These are phyloP conservation scores for Chrysocyon brachyurus DNA, from an alignment of 2,797 vertebrate genomes.

Conservation along the genomic window DNA sequence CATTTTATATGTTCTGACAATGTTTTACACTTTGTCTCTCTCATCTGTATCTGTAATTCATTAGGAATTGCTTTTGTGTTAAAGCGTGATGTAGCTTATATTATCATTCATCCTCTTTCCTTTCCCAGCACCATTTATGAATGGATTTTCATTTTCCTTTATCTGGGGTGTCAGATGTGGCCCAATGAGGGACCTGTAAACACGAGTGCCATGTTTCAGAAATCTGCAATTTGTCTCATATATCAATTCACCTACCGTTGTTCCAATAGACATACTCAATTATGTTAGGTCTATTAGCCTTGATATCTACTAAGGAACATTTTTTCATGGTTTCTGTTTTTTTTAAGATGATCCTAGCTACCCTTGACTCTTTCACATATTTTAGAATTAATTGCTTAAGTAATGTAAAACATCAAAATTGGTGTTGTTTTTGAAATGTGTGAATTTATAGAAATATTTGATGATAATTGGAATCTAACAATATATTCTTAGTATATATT, in stretches of 20 bases:
- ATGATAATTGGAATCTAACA: not conserved
- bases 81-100: not conserved
- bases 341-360: too few relatives aligned
- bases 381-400: not conserved
- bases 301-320: not conserved
- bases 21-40: not conserved
- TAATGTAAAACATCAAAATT: not conserved
- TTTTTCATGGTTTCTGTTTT: not conserved
- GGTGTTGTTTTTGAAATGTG: not conserved
- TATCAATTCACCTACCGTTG: not conserved
- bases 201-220: not conserved
- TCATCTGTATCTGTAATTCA: not conserved
- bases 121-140: not conserved
- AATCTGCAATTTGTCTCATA: not conserved
- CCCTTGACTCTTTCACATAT: not conserved
- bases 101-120: not conserved
- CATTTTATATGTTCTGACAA: not conserved
- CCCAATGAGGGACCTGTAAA: rapidly evolving
- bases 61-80: not conserved
- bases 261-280: not conserved
- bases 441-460: not conserved
- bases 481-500: not conserved
- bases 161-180: not conserved
- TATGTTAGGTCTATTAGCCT: not conserved
- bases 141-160: not conserved